These are phyloP conservation scores for Halictus ligatus DNA, from an alignment of 2,888 invertebrate species.

Conservation along the genomic window DNA sequence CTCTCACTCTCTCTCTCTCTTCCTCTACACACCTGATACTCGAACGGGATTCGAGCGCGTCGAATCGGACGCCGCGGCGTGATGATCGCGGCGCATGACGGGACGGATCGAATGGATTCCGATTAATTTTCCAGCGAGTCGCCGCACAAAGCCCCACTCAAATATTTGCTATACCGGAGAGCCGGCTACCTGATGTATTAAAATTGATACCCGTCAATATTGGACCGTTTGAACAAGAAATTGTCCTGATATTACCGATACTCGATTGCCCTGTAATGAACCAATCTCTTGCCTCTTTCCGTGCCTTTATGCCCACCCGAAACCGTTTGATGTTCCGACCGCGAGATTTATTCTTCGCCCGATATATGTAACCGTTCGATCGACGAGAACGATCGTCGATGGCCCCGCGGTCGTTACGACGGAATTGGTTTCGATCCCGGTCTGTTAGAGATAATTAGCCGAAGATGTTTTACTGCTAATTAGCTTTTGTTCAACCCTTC, in stretches of 20 bases:
- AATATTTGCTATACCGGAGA: constrained; percentile 1
- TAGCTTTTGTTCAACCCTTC: not conserved
- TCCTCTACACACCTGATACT: constrained; percentile 41
- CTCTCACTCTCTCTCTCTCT: not conserved
- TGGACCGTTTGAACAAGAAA: constrained; percentile 13
- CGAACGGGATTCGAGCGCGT: constrained; percentile 32
- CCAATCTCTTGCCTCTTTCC: not conserved
- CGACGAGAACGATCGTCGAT: not conserved
- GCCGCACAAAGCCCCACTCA: constrained; percentile 2
- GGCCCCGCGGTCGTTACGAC: not conserved
- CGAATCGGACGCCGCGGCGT: constrained; percentile 10
- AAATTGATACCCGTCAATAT: constrained; percentile 19
- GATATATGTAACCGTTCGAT: not conserved
- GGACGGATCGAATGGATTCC: constrained; percentile 12
- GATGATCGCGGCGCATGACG: constrained; percentile 9
- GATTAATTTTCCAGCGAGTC: constrained; percentile 21
- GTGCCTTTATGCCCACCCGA: not conserved
- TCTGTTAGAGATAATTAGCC: not conserved
- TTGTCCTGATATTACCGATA: constrained; percentile 10
- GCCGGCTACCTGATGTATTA: constrained; percentile 3
- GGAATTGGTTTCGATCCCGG: not conserved
- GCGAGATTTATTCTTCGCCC: not conserved
- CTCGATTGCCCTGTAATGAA: constrained; percentile 7
- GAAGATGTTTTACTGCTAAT: not conserved
- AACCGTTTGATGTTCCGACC: not conserved